phyloP scores from a whole-genome alignment of 2,113 vertebrate species.

The Odocoileus virginianus region DNA sequence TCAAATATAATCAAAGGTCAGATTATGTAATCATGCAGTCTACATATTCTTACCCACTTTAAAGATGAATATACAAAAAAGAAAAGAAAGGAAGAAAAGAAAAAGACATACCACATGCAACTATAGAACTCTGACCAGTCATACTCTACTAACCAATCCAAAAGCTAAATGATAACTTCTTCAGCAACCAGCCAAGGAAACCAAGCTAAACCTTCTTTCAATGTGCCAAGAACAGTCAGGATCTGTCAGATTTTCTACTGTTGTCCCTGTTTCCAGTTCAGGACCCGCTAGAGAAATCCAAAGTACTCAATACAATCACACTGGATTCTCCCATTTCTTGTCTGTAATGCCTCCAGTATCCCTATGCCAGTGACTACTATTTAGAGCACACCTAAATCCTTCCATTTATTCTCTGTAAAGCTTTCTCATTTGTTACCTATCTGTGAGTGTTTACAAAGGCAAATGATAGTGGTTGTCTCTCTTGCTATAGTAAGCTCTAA shows the following conservation, averaged over 20 bases:
- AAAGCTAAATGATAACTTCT: background rate
- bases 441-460: background rate
- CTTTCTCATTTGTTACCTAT: background rate
- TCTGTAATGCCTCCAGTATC: background rate
- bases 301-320: background rate
- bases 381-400: background rate
- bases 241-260: background rate
- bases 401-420: background rate
- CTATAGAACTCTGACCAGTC: background rate
- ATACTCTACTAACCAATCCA: background rate
- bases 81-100: background rate
- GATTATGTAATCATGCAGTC: background rate
- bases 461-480: background rate
- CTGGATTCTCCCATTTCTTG: background rate
- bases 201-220: background rate
- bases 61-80: background rate
- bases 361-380: background rate
- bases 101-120: background rate
- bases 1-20: background rate
- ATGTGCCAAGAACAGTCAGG: background rate
- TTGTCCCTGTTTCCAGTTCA: background rate
- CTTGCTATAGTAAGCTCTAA: background rate
- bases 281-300: background rate
- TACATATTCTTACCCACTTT: background rate
- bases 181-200: background rate